Evolutionary conservation across 2,888 invertebrate species (phyloP).

Genomic region (Drosophila conformis): DNA sequence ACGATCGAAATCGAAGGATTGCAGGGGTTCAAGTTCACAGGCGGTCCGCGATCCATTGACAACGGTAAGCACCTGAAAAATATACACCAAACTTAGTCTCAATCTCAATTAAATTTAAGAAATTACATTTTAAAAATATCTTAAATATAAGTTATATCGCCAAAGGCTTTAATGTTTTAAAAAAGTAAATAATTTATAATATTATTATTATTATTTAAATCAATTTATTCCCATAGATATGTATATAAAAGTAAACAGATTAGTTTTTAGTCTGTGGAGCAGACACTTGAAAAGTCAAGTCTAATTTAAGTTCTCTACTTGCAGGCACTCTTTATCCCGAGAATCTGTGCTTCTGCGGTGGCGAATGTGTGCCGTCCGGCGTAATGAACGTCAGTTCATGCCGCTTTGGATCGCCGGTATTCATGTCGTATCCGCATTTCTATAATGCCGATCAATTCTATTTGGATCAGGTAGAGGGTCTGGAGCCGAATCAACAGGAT

Average conservation of each 20-base stretch:
- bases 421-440: conserved; percentile 94
- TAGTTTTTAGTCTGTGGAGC: no score
- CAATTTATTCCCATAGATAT: no score
- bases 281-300: background rate
- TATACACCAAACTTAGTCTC: background rate
- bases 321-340: conserved; percentile 87
- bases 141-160: background rate
- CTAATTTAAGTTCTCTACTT: conserved; percentile 59
- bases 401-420: conserved; percentile 92
- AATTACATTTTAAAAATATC: background rate
- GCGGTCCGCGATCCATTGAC: conserved; percentile 88
- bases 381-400: conserved; percentile 92
- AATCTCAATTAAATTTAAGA: background rate
- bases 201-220: background rate
- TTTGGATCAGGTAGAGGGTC: conserved; percentile 88
- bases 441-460: conserved; percentile 90
- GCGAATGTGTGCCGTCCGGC: conserved; percentile 90
- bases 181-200: background rate
- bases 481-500: conserved; percentile 88
- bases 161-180: background rate
- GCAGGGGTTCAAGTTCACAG: conserved; percentile 88
- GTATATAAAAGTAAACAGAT: no score
- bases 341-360: conserved; percentile 91
- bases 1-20: conserved; percentile 87
- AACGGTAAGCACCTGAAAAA: conserved; percentile 86